phyloP scores from a whole-genome alignment of 23 tunicate species.

The Trididemnum miniatum region DNA sequence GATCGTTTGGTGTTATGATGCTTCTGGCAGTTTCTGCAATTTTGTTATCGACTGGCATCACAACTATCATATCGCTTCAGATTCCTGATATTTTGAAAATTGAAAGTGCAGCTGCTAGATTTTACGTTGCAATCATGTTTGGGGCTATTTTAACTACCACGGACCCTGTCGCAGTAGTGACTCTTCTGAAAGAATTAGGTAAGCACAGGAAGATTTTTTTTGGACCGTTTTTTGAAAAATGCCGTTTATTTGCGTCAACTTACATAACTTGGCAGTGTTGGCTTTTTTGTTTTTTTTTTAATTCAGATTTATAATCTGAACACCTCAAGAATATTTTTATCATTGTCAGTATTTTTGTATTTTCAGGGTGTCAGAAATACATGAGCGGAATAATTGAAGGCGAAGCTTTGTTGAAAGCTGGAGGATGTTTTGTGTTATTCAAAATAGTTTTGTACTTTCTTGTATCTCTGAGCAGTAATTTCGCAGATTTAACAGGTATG shows the following conservation, averaged over 20 bases:
- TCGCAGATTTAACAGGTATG: slow-evolving; percentile 61
- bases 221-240: not conserved
- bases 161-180: slow-evolving; percentile 84
- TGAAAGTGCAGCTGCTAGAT: slow-evolving; percentile 35
- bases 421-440: slow-evolving; percentile 72
- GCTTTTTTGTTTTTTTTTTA: not conserved
- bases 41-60: slow-evolving; percentile 51
- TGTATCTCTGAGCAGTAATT: slow-evolving; percentile 60
- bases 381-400: slow-evolving; percentile 82
- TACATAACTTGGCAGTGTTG: too few relatives aligned
- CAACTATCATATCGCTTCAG: slow-evolving; percentile 49
- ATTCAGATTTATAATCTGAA: not conserved
- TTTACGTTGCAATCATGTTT: slow-evolving; percentile 57
- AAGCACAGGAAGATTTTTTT: not conserved
- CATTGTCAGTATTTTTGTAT: not conserved
- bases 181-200: slow-evolving; percentile 77
- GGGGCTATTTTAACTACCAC: slow-evolving; percentile 82
- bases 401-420: slow-evolving; percentile 77
- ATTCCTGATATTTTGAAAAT: slow-evolving; percentile 67
- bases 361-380: slow-evolving; percentile 65
- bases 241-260: not conserved
- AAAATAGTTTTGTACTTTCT: slow-evolving; percentile 58
- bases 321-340: too few relatives aligned
- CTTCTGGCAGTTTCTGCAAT: slow-evolving; percentile 67
- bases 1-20: slow-evolving; percentile 67